Evolutionary conservation across 2,113 vertebrate species (phyloP).

Genomic region (Syngnathus floridae): DNA sequence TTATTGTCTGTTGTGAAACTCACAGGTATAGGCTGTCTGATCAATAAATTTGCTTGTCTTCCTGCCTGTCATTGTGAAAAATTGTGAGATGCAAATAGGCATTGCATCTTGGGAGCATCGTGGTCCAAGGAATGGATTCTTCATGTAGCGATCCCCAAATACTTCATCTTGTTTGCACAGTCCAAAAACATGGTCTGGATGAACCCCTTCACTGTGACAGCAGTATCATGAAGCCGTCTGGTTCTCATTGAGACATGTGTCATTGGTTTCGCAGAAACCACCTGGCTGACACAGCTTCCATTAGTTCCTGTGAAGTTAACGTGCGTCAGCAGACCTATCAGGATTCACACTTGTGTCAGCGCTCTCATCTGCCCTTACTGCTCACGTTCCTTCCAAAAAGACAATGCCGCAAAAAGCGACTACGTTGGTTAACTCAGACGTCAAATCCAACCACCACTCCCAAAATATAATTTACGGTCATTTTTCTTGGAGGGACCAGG

Average conservation of each 20-base stretch:
- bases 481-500: slow-evolving; percentile 35
- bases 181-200: background rate
- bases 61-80: background rate
- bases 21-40: background rate
- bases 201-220: background rate
- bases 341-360: slow-evolving; percentile 36
- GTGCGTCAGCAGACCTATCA: slow-evolving; percentile 39
- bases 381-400: slow-evolving; percentile 36
- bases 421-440: slow-evolving; percentile 47
- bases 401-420: slow-evolving; percentile 42
- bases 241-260: slow-evolving; percentile 11
- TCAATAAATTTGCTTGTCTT: background rate
- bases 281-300: slow-evolving; percentile 18
- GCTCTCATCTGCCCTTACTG: slow-evolving; percentile 33
- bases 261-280: slow-evolving; percentile 36
- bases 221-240: background rate
- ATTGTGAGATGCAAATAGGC: background rate
- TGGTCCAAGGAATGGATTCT: background rate
- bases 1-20: slow-evolving; percentile 1
- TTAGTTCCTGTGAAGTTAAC: slow-evolving; percentile 17
- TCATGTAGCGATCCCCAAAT: background rate
- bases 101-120: background rate
- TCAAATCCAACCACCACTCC: slow-evolving; percentile 58
- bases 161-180: background rate
- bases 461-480: slow-evolving; percentile 61